A percentile compares a stretch with the other conserved stretches of the same genome.
Evolutionary conservation across 53 echinoderm and acorn worm species (phyloP).

Genomic region (Paracentrotus lividus): DNA sequence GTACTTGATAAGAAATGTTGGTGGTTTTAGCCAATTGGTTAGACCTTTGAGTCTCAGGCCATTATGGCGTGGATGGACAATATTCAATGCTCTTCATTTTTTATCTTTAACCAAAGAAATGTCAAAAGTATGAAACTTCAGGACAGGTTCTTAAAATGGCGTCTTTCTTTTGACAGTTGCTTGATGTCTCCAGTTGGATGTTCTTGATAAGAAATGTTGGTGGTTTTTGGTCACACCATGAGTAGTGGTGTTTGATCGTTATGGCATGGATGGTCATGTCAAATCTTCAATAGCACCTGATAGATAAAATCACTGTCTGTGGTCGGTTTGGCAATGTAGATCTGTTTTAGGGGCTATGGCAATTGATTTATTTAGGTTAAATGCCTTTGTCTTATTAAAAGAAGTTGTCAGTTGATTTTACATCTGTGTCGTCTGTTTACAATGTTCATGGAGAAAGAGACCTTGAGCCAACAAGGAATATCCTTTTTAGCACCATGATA

Average conservation of each 20-base stretch:
- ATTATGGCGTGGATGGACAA: too few relatives aligned
- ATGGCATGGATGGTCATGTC: neutral
- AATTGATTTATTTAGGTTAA: neutral
- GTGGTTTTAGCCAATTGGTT: too few relatives aligned
- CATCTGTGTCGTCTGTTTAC: neutral
- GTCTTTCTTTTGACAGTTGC: constrained; percentile 1
- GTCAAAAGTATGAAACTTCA: neutral
- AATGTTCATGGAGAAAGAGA: neutral
- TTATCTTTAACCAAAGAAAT: neutral
- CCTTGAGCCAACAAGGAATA: neutral
- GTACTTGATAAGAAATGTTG: too few relatives aligned
- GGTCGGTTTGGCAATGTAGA: neutral
- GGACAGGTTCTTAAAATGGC: too few relatives aligned
- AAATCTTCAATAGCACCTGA: neutral
- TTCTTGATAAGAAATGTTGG: neutral
- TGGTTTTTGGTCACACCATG: neutral
- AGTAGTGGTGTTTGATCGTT: neutral
- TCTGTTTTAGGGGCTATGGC: neutral
- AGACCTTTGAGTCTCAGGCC: too few relatives aligned
- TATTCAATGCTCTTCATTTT: too few relatives aligned
- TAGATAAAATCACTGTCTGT: neutral
- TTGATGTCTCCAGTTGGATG: neutral
- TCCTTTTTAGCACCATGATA: neutral
- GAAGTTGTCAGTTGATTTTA: neutral
- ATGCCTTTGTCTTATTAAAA: neutral